phyloP scores from a whole-genome alignment of 1,140 invertebrate genomes.

The Drosophila eugracilis region DNA sequence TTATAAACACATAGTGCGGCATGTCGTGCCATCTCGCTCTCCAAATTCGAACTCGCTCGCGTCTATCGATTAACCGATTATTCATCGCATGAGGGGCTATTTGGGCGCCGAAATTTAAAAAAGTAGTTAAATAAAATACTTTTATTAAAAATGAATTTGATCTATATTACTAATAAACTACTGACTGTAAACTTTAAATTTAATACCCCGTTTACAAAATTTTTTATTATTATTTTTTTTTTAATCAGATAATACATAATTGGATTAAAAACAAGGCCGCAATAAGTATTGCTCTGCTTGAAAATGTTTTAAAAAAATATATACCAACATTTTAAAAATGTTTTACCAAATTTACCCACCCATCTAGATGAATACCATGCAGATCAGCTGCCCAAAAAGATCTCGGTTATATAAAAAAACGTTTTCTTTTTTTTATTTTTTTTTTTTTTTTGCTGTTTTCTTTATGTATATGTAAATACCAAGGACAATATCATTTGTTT shows the following conservation, averaged over 20 bases:
- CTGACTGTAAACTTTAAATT: too few relatives aligned
- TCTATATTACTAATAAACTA: background rate
- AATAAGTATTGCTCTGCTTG: too few relatives aligned
- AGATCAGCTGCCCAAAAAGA: constrained; percentile 16
- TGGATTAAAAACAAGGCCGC: too few relatives aligned
- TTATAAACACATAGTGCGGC: constrained; percentile 24
- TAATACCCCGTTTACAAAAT: background rate
- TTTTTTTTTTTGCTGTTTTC: constrained; percentile 54
- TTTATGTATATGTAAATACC: constrained; percentile 83
- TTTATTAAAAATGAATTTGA: background rate
- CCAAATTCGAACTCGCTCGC: background rate
- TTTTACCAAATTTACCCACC: background rate
- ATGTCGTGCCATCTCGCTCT: background rate
- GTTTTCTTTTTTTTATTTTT: constrained; percentile 72
- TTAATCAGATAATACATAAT: too few relatives aligned
- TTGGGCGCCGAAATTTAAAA: constrained; percentile 7
- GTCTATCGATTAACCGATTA: constrained; percentile 4
- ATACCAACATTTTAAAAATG: background rate
- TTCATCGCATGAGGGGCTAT: background rate
- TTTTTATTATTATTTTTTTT: too few relatives aligned
- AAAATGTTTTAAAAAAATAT: background rate
- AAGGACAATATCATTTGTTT: constrained; percentile 83
- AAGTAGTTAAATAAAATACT: background rate
- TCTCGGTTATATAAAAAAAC: constrained; percentile 71
- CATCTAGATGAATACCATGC: constrained; percentile 1